Percentiles rank a stretch among this genome's conserved stretches.
Conservation (phyloP, 2,113 vertebrate species). For the Carassius auratus region DNA sequence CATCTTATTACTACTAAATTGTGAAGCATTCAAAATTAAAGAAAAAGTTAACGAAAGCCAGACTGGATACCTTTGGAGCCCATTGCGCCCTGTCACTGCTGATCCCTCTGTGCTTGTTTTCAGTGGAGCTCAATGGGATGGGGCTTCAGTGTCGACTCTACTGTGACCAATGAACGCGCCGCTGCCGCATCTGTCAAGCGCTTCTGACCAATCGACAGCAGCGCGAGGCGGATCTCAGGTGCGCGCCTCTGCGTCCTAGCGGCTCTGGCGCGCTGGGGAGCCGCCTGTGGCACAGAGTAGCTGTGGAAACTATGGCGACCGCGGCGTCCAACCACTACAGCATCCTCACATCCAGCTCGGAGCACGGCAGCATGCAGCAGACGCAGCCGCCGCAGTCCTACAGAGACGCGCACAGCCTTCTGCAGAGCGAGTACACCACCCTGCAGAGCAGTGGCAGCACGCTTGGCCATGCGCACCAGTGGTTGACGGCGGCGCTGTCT, state of each 20-base stretch:
- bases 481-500: slow-evolving; percentile 88
- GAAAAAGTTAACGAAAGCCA: slow-evolving; percentile 20
- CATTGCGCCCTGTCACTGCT: slow-evolving; percentile 50
- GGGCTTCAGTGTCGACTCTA: slow-evolving; percentile 73
- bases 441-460: slow-evolving; percentile 89
- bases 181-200: slow-evolving; percentile 92
- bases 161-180: slow-evolving; percentile 82
- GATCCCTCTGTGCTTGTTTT: slow-evolving; percentile 49
- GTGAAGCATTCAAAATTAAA: not conserved
- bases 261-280: slow-evolving; percentile 81
- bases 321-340: slow-evolving; percentile 97
- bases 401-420: slow-evolving; percentile 92
- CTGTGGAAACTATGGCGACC: slow-evolving; percentile 96
- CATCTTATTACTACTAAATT: not conserved
- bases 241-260: slow-evolving; percentile 86
- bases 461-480: slow-evolving; percentile 97
- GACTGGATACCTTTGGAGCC: slow-evolving; percentile 51
- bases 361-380: slow-evolving; percentile 92
- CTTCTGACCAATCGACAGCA: slow-evolving; percentile 87
- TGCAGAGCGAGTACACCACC: slow-evolving; percentile 82
- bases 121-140: slow-evolving; percentile 68
- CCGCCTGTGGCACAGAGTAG: slow-evolving; percentile 87
- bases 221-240: slow-evolving; percentile 87
- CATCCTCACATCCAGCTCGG: slow-evolving; percentile 88
- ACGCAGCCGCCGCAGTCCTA: slow-evolving; percentile 84